Conservation (phyloP, 2,113 vertebrate species). For the Murina feae region DNA sequence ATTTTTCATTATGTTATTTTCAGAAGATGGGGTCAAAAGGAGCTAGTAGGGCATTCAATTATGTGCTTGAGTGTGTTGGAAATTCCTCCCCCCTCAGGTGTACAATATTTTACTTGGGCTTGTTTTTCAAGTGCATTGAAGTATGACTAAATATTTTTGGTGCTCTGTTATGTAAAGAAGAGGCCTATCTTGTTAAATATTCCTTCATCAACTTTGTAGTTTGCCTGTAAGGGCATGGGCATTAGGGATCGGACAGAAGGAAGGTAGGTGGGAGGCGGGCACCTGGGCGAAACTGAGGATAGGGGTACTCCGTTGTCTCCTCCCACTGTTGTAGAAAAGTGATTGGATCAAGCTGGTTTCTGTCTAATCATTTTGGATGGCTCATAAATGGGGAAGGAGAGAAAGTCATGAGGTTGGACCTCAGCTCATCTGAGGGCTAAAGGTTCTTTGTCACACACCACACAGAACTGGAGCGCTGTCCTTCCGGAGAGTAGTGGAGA, state of each 20-base stretch:
- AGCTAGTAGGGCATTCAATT: conserved; percentile 62
- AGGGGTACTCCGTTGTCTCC: conserved; percentile 71
- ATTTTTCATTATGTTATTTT: conserved; percentile 58
- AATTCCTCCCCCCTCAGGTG: background rate
- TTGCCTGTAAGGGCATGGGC: conserved; percentile 57
- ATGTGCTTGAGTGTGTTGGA: conserved; percentile 45
- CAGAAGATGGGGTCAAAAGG: conserved; percentile 40
- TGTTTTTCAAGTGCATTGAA: conserved; percentile 80
- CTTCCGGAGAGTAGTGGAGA: background rate
- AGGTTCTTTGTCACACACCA: conserved; percentile 62
- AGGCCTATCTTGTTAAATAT: conserved; percentile 88
- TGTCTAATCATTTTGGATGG: conserved; percentile 75
- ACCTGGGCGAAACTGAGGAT: background rate
- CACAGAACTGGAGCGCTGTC: conserved; percentile 46
- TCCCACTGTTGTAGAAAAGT: conserved; percentile 60
- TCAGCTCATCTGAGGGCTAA: conserved; percentile 72
- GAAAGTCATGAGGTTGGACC: conserved; percentile 57
- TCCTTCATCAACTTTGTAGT: conserved; percentile 81
- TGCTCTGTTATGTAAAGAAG: conserved; percentile 83
- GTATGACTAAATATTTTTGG: conserved; percentile 88
- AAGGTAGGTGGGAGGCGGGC: conserved; percentile 1
- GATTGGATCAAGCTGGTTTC: conserved; percentile 78
- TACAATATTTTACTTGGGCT: conserved; percentile 72
- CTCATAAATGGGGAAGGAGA: conserved; percentile 25
- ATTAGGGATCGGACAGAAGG: conserved; percentile 54